Conservation (phyloP, 2,113 vertebrate genomes). For the Balaeniceps rex region DNA sequence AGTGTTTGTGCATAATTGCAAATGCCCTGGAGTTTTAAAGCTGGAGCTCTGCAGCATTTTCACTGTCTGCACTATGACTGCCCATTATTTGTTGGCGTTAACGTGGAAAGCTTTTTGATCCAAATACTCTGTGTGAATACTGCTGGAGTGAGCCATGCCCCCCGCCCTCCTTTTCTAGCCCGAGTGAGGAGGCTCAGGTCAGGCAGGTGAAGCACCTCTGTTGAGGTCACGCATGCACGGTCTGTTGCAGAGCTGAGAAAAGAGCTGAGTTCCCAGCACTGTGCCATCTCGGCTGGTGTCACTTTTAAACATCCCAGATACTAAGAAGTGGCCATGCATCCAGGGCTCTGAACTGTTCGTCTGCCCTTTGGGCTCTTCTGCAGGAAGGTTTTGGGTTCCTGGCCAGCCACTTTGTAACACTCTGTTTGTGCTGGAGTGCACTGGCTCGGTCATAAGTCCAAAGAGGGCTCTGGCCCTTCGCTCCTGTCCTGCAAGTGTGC, state of each 20-base stretch:
- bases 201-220: background rate
- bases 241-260: background rate
- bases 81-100: background rate
- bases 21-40: background rate
- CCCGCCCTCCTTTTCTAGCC: background rate
- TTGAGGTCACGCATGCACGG: background rate
- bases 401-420: background rate
- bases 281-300: background rate
- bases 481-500: background rate
- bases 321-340: rapidly evolving
- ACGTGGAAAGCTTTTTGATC: background rate
- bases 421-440: rapidly evolving
- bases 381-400: background rate
- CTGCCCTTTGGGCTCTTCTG: background rate
- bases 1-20: background rate
- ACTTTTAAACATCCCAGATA: background rate
- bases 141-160: background rate
- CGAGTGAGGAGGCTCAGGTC: background rate
- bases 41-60: background rate
- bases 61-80: background rate
- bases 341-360: background rate
- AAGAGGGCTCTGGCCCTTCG: background rate
- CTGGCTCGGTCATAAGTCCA: background rate
- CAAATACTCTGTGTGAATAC: background rate
- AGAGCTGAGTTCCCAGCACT: background rate